phyloP scores from a whole-genome alignment of 2,888 invertebrate species.

The Oxyteleia sp. region DNA sequence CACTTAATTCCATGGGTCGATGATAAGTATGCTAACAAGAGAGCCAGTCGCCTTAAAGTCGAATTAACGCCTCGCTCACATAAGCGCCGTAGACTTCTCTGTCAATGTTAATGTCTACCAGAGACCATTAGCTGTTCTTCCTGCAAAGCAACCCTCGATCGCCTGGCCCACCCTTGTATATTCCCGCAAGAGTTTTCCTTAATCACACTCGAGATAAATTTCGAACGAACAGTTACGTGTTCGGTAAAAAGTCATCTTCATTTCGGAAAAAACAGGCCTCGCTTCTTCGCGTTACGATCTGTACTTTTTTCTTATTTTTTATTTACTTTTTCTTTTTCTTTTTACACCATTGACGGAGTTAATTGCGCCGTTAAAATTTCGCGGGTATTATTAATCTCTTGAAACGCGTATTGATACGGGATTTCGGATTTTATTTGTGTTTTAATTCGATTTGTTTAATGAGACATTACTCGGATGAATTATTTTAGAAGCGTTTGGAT shows the following conservation, averaged over 20 bases:
- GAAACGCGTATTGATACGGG: too few species aligned
- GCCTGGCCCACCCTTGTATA: constrained; percentile 65
- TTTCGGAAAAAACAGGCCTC: background rate
- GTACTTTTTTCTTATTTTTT: too few species aligned
- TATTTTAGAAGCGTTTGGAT: too few species aligned
- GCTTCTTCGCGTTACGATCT: background rate
- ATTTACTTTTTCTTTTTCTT: background rate
- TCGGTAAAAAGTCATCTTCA: constrained; percentile 52
- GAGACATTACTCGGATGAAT: too few species aligned
- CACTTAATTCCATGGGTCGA: constrained; percentile 84
- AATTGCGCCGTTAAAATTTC: too few species aligned
- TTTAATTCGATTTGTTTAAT: too few species aligned
- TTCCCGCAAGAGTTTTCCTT: constrained; percentile 72
- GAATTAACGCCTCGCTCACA: constrained; percentile 85
- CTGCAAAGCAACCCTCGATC: constrained; percentile 78
- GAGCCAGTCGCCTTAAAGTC: constrained; percentile 78
- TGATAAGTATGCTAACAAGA: constrained; percentile 87
- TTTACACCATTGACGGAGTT: background rate
- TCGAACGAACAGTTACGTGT: constrained; percentile 47
- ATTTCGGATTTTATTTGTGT: too few species aligned
- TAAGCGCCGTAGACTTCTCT: constrained; percentile 80
- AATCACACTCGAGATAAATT: constrained; percentile 71
- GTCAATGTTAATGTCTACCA: constrained; percentile 84
- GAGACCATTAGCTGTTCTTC: constrained; percentile 83
- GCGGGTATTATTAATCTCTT: too few species aligned